Conservation (phyloP, 2,888 invertebrate species). For the Elegia similella region DNA sequence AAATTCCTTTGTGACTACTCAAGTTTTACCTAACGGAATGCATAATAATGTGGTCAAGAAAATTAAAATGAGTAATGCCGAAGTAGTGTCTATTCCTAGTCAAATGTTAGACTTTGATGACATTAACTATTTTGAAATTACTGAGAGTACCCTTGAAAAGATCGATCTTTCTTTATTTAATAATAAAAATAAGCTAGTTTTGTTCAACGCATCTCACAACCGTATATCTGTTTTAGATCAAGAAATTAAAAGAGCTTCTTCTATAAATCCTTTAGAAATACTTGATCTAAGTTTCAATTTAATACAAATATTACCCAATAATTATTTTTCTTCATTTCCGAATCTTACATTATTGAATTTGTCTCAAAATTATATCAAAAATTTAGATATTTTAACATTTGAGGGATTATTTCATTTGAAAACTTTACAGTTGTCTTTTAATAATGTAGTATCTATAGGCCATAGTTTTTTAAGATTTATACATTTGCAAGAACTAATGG, state of each 20-base stretch:
- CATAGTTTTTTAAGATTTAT: not conserved
- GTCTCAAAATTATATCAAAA: not conserved
- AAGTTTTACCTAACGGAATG: not conserved
- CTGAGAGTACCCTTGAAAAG: not conserved
- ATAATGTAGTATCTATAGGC: not conserved
- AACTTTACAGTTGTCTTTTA: not conserved
- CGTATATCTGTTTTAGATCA: not conserved
- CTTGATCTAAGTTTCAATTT: conserved; percentile 3
- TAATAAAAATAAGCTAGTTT: not conserved
- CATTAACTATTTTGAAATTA: not conserved
- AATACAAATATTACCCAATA: not conserved
- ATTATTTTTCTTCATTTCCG: not conserved
- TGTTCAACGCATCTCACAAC: not conserved
- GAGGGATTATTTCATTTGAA: not conserved
- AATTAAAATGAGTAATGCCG: not conserved
- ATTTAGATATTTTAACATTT: not conserved
- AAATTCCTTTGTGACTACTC: not conserved
- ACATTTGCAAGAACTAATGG: not conserved
- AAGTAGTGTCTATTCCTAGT: not conserved
- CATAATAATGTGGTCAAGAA: not conserved
- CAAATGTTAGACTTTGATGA: not conserved
- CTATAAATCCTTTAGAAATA: not conserved
- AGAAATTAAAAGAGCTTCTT: not conserved
- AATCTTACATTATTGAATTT: not conserved
- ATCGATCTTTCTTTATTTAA: not conserved